phyloP scores from a whole-genome alignment of 2,113 vertebrate genomes.

The Pelmatolapia mariae region DNA sequence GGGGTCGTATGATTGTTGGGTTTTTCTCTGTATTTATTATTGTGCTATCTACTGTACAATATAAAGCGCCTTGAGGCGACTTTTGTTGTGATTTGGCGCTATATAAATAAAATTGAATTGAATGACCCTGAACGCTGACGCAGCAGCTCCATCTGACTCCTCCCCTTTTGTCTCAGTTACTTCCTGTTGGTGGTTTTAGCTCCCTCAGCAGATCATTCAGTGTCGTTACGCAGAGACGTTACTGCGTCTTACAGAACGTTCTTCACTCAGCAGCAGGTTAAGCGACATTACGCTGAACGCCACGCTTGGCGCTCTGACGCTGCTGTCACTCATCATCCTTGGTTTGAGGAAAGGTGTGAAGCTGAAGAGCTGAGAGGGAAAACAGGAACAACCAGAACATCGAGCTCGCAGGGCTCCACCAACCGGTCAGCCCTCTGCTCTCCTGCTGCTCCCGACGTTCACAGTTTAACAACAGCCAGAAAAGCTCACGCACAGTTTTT shows the following conservation, averaged over 20 bases:
- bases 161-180: not conserved
- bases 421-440: rapidly evolving
- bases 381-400: not conserved
- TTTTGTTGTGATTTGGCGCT: too few species aligned
- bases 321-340: too few species aligned
- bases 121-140: not conserved
- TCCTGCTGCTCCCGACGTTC: rapidly evolving
- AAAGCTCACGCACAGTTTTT: rapidly evolving
- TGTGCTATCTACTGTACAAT: too few species aligned
- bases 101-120: too few species aligned
- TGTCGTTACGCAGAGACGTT: not conserved
- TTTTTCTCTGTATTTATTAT: too few species aligned
- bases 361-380: not conserved
- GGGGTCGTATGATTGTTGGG: too few species aligned
- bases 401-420: not conserved
- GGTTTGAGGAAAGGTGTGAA: not conserved
- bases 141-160: not conserved
- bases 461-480: not conserved
- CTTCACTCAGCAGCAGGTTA: not conserved
- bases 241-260: not conserved
- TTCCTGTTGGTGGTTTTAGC: not conserved
- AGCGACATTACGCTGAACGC: not conserved
- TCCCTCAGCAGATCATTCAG: not conserved
- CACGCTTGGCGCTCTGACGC: not conserved
- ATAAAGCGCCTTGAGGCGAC: too few species aligned